phyloP scores from a whole-genome alignment of 2,888 invertebrate genomes.

The Penaeus monodon region DNA sequence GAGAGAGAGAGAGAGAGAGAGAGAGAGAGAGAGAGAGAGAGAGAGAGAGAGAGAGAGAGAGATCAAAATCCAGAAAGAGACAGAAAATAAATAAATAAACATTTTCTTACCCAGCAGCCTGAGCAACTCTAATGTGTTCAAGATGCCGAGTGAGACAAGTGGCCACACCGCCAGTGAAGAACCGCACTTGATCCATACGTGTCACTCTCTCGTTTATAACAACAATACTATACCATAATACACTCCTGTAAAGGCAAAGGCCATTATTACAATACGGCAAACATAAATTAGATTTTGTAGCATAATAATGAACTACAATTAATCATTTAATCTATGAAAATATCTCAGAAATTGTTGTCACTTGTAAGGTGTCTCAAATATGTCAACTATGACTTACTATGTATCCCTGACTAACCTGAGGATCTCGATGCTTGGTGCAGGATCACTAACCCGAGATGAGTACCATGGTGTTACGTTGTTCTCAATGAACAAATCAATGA shows the following conservation, averaged over 20 bases:
- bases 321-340: not conserved
- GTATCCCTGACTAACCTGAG: slow-evolving; percentile 39
- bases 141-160: slow-evolving; percentile 81
- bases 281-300: too few relatives aligned
- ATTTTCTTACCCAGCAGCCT: slow-evolving; percentile 79
- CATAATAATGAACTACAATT: too few relatives aligned
- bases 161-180: slow-evolving; percentile 55
- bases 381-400: not conserved
- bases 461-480: slow-evolving; percentile 59
- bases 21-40: not conserved
- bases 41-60: not conserved
- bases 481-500: slow-evolving; percentile 55
- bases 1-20: not conserved
- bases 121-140: slow-evolving; percentile 84
- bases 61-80: not conserved
- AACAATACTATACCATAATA: slow-evolving; percentile 53
- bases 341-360: not conserved
- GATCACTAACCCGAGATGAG: slow-evolving; percentile 41
- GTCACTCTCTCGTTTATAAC: slow-evolving; percentile 44
- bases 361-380: not conserved
- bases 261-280: not conserved
- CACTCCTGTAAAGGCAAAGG: slow-evolving; percentile 34
- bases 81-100: not conserved
- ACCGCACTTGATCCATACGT: slow-evolving; percentile 62
- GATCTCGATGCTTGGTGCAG: slow-evolving; percentile 47